Base-by-base conservation (phyloP, 2,797 vertebrate genomes). In the Adrianichthys oophorus region DNA sequence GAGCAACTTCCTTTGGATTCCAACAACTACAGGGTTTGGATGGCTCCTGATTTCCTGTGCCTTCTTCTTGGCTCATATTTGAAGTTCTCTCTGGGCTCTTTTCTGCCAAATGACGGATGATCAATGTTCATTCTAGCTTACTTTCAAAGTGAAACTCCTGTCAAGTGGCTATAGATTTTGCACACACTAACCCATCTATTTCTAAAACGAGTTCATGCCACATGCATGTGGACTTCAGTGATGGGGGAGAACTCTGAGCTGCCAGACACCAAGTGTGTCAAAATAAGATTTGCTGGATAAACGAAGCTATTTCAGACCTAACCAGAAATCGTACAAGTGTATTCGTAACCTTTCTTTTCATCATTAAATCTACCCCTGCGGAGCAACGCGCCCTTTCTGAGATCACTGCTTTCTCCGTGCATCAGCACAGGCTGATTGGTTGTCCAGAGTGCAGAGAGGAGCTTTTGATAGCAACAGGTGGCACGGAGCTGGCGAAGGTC, bases 31-130 rank as follows among this genome's bases (percentile, higher is more conserved):
- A 62, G 52, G 23, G 68, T 80, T 79, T 79, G 79, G 79, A 83
- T 71, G 72, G 43, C 65, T 47, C 55, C 81, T 69, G 44, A 75
- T 78, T 81, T 86, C 78, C 78, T 82, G 71, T 80, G 62, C 69
- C 59, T 77, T 77, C 68, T 61, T 59, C 70, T 61, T 79, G 69
- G 60, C 68, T 53, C 19, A 42, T 53, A 73, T 79, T 59, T 71
- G 59, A 76, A 32, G 57, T 59, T 70, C 60, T 56, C 48, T 64
- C 82, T 62, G 69, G 61, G 45, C 62, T 58, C 62, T 56, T 68
- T 74, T 82, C 74, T 79, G 65, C 70, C 74, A 75, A 74, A 74
- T 83, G 74, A 85, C 79, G 82, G 78, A 77, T 80, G 59, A 87
- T 83, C 74, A 80, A 73, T 78, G 61, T 76, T 71, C n/a, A 47